Percentiles rank a stretch among this genome's conserved stretches.
These are phyloP conservation scores for Drosophila chauvacae DNA, from an alignment of 1,140 invertebrate genomes.

Conservation along the genomic window DNA sequence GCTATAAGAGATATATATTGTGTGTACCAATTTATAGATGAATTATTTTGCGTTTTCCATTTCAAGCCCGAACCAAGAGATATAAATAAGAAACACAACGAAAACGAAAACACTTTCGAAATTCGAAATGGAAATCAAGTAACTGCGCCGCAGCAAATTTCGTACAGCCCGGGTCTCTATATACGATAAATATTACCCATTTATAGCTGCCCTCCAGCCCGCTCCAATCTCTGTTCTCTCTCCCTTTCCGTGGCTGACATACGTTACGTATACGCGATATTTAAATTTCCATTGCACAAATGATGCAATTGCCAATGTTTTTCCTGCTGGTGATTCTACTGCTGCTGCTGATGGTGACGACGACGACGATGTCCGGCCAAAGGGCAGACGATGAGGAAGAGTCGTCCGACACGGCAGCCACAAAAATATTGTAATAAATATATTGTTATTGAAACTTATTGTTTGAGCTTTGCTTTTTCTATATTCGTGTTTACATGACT, in stretches of 20 bases:
- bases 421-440: conserved; percentile 57
- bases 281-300: conserved; percentile 57
- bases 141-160: conserved; percentile 64
- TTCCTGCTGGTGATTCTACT: conserved; percentile 27
- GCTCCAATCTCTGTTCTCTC: conserved; percentile 13
- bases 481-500: conserved; percentile 34
- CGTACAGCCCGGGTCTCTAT: conserved; percentile 42
- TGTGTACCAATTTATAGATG: conserved; percentile 36
- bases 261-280: conserved; percentile 75
- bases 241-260: conserved; percentile 38
- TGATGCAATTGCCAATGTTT: conserved; percentile 63
- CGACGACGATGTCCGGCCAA: conserved; percentile 20
- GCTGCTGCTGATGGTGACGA: conserved; percentile 9
- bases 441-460: conserved; percentile 11
- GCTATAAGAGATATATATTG: conserved; percentile 15
- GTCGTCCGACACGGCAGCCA: conserved; percentile 15
- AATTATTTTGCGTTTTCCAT: conserved; percentile 71
- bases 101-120: conserved; percentile 50
- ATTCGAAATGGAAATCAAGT: conserved; percentile 70
- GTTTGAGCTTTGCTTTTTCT: conserved; percentile 4
- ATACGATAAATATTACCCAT: conserved; percentile 59
- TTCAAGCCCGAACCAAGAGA: conserved; percentile 44
- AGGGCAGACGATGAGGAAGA: conserved; percentile 36
- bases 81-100: conserved; percentile 35
- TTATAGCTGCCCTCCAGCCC: conserved; percentile 16